phyloP scores from a whole-genome alignment of 2,888 invertebrate species.

The Drosophila hawaiiensis region DNA sequence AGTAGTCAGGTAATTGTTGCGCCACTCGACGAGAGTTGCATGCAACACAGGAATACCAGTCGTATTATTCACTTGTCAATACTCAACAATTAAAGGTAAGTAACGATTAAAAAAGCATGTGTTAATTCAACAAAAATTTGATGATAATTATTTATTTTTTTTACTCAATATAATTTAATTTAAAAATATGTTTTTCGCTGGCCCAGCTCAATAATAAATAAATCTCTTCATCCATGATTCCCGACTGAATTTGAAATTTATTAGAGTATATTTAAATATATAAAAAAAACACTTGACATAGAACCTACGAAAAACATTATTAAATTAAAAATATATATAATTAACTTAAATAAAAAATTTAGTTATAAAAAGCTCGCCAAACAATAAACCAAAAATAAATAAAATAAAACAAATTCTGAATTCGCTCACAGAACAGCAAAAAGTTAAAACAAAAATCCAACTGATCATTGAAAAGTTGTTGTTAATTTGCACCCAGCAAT shows the following conservation, averaged over 20 bases:
- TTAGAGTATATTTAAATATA: too few relatives aligned
- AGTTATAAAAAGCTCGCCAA: neutral
- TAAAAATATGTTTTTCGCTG: neutral
- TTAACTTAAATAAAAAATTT: neutral
- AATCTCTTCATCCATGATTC: neutral
- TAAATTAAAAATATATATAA: neutral
- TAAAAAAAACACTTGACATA: neutral
- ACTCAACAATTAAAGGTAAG: slow-evolving; percentile 43
- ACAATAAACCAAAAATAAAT: neutral
- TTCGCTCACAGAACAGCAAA: neutral
- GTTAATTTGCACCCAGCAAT: neutral
- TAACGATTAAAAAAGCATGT: neutral
- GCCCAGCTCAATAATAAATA: neutral
- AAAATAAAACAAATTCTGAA: neutral
- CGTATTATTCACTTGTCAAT: slow-evolving; percentile 17
- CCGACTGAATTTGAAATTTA: neutral
- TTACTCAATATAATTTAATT: neutral
- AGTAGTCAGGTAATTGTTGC: slow-evolving; percentile 13
- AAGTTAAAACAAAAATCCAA: neutral
- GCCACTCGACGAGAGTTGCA: slow-evolving; percentile 12
- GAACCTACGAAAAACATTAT: neutral
- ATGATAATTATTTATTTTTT: neutral
- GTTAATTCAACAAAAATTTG: neutral
- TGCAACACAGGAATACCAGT: neutral
- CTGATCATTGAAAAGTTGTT: neutral